These are phyloP conservation scores for Branchinecta sandiegonensis DNA, from an alignment of 2,888 invertebrate genomes.

Conservation along the genomic window DNA sequence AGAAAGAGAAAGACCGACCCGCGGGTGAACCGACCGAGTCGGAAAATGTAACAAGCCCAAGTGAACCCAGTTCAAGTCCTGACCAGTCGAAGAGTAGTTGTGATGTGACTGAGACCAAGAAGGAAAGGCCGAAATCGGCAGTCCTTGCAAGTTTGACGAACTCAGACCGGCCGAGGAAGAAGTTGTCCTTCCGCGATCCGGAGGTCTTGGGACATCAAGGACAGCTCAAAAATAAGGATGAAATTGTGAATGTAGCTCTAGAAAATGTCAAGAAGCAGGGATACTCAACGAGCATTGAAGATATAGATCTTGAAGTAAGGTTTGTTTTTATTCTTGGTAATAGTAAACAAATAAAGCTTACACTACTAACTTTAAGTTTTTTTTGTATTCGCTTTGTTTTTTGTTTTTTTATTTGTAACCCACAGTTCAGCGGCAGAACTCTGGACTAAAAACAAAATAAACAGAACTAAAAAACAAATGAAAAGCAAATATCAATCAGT, in stretches of 20 bases:
- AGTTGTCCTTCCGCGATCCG: slow-evolving; percentile 72
- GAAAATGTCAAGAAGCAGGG: slow-evolving; percentile 21
- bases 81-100: neutral
- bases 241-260: neutral
- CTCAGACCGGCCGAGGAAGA: slow-evolving; percentile 56
- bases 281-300: slow-evolving; percentile 39
- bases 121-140: neutral
- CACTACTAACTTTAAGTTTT: too few relatives aligned
- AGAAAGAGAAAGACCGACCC: neutral
- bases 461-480: too few relatives aligned
- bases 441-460: too few relatives aligned
- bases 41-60: neutral
- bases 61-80: neutral
- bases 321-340: neutral
- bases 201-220: slow-evolving; percentile 45
- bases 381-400: too few relatives aligned
- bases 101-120: neutral
- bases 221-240: slow-evolving; percentile 10
- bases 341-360: neutral
- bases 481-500: too few relatives aligned
- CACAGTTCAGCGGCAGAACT: too few relatives aligned
- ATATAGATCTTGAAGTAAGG: slow-evolving; percentile 40
- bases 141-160: neutral
- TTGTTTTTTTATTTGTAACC: too few relatives aligned
- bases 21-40: neutral